These are phyloP conservation scores for Drosophila lacteicornis DNA, from an alignment of 1,140 invertebrate genomes.

Conservation along the genomic window DNA sequence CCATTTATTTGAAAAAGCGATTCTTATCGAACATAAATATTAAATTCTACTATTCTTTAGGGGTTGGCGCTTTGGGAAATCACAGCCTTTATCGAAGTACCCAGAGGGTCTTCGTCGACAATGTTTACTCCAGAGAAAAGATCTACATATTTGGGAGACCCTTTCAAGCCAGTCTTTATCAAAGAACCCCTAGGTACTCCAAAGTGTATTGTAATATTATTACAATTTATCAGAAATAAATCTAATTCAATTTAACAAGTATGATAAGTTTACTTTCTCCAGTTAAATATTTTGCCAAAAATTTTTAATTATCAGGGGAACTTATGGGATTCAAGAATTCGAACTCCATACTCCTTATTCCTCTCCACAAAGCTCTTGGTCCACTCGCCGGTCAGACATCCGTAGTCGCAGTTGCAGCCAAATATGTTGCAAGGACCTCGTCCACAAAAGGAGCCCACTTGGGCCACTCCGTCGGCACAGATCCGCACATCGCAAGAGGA, in stretches of 20 bases:
- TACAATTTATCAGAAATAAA: too few species aligned
- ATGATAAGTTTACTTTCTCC: too few species aligned
- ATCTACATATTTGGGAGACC: too few species aligned
- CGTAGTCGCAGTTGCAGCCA: slow-evolving; percentile 9
- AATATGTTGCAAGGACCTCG: slow-evolving; percentile 5
- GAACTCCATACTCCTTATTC: background rate
- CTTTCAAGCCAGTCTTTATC: too few species aligned
- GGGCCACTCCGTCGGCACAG: slow-evolving; percentile 4
- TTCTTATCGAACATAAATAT: background rate
- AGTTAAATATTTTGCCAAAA: too few species aligned
- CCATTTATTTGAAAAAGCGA: background rate
- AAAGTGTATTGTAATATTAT: too few species aligned
- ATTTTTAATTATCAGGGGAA: background rate
- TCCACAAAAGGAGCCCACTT: background rate
- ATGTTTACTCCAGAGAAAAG: too few species aligned
- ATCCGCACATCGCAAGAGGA: background rate
- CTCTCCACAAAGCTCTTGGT: background rate
- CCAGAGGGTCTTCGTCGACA: too few species aligned
- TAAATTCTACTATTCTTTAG: background rate
- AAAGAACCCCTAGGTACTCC: too few species aligned
- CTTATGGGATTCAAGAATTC: background rate
- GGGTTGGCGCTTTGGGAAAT: too few species aligned
- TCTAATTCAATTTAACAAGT: too few species aligned
- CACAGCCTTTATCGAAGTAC: too few species aligned
- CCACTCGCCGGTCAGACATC: slow-evolving; percentile 9